A percentile compares a stretch with the other conserved stretches of the same genome.
Conservation (phyloP, 2,888 invertebrate genomes). For the Conops quadrifasciatus region DNA sequence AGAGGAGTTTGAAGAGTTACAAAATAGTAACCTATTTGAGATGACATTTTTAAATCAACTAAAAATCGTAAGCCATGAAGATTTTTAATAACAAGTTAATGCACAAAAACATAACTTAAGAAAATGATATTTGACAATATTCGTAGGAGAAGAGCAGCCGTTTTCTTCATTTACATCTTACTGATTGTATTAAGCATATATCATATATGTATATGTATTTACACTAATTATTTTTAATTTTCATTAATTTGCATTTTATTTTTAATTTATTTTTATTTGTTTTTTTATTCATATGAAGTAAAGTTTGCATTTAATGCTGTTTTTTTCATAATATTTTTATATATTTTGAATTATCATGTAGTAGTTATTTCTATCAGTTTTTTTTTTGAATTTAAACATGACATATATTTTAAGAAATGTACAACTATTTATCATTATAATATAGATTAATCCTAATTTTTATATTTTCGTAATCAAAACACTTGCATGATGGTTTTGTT, state of each 20-base stretch:
- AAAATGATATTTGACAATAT: too few relatives aligned
- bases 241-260: conserved; percentile 48
- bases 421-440: too few relatives aligned
- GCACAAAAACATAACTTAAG: neutral
- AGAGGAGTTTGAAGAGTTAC: conserved; percentile 38
- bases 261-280: conserved; percentile 45
- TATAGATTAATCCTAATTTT: too few relatives aligned
- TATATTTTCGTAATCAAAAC: too few relatives aligned
- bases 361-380: neutral
- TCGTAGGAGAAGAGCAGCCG: too few relatives aligned
- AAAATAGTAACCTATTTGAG: conserved; percentile 37
- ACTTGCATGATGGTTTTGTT: too few relatives aligned
- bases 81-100: neutral
- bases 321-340: neutral
- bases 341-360: neutral
- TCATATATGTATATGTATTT: conserved; percentile 33
- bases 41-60: conserved; percentile 30
- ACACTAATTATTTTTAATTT: too few relatives aligned
- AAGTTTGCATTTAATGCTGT: neutral
- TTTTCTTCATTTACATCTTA: too few relatives aligned
- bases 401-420: too few relatives aligned
- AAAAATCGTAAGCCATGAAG: conserved; percentile 7
- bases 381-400: neutral
- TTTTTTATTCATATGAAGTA: neutral
- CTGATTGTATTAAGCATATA: too few relatives aligned